phyloP scores from a whole-genome alignment of 2,797 vertebrate genomes.

The Poeciliopsis infans region DNA sequence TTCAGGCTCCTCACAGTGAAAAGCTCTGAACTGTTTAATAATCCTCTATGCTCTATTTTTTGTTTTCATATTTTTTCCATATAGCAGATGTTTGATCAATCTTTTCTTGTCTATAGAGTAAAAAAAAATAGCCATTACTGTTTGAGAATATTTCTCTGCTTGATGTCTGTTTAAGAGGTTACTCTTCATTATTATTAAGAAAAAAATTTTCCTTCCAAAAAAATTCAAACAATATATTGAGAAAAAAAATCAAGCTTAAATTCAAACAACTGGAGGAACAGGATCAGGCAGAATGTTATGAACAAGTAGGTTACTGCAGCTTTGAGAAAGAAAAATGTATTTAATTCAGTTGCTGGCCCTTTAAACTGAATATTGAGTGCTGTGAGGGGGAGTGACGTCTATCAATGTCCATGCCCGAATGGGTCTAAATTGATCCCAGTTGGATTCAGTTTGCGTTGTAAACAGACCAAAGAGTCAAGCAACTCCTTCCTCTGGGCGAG shows the following conservation, averaged over 20 bases:
- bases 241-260: conserved; percentile 17
- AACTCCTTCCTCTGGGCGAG: conserved; percentile 51
- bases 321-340: conserved; percentile 70
- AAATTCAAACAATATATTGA: conserved; percentile 28
- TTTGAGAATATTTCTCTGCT: conserved; percentile 10
- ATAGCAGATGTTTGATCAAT: neutral
- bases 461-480: conserved; percentile 39
- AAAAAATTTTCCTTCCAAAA: conserved; percentile 12
- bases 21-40: neutral
- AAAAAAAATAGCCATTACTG: neutral
- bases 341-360: conserved; percentile 77
- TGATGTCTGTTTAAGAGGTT: neutral
- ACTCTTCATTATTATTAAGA: conserved; percentile 5
- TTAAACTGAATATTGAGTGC: conserved; percentile 81
- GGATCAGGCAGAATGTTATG: conserved; percentile 66
- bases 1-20: neutral
- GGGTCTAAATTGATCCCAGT: conserved; percentile 70
- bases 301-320: conserved; percentile 56
- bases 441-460: conserved; percentile 71
- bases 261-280: conserved; percentile 51
- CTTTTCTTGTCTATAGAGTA: neutral
- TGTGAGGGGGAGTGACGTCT: conserved; percentile 71
- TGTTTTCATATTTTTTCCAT: neutral
- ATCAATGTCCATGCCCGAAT: conserved; percentile 73
- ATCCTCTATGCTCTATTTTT: neutral